Percentiles rank a stretch among this genome's conserved stretches.
Conservation (phyloP, 2,113 vertebrate species). For the Trinectes maculatus region DNA sequence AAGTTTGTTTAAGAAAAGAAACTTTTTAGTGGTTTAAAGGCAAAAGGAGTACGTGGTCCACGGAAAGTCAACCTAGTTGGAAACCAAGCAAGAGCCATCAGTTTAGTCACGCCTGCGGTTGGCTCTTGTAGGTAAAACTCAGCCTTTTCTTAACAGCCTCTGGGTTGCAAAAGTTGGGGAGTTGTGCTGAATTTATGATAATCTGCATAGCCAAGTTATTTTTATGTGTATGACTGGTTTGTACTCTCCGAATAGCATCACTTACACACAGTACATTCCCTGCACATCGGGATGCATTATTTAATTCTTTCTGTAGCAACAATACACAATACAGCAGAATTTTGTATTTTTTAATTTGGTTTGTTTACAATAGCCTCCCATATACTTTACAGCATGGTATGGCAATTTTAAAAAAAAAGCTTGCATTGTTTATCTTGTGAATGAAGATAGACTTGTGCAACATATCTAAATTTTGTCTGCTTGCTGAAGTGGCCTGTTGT, state of each 20-base stretch:
- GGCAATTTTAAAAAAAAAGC: slow-evolving; percentile 1
- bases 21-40: slow-evolving; percentile 24
- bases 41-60: slow-evolving; percentile 39
- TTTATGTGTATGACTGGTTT: slow-evolving; percentile 47
- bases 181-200: slow-evolving; percentile 59
- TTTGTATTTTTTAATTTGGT: background rate
- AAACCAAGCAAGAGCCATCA: slow-evolving; percentile 44
- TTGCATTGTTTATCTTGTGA: slow-evolving; percentile 12
- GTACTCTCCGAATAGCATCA: slow-evolving; percentile 29
- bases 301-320: background rate
- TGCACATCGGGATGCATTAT: background rate
- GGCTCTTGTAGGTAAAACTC: slow-evolving; percentile 57
- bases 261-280: background rate
- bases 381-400: background rate
- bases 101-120: slow-evolving; percentile 61
- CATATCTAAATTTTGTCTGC: slow-evolving; percentile 29
- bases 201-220: slow-evolving; percentile 41
- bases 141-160: slow-evolving; percentile 38
- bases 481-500: slow-evolving; percentile 15
- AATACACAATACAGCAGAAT: background rate
- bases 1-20: slow-evolving; percentile 46
- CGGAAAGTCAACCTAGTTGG: slow-evolving; percentile 51
- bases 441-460: slow-evolving; percentile 4
- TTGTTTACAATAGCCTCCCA: background rate
- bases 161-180: slow-evolving; percentile 42